Percentiles rank a stretch among this genome's conserved stretches.
Evolutionary conservation across 1,140 invertebrate species (phyloP).

Genomic region (Hirudo medicinalis): DNA sequence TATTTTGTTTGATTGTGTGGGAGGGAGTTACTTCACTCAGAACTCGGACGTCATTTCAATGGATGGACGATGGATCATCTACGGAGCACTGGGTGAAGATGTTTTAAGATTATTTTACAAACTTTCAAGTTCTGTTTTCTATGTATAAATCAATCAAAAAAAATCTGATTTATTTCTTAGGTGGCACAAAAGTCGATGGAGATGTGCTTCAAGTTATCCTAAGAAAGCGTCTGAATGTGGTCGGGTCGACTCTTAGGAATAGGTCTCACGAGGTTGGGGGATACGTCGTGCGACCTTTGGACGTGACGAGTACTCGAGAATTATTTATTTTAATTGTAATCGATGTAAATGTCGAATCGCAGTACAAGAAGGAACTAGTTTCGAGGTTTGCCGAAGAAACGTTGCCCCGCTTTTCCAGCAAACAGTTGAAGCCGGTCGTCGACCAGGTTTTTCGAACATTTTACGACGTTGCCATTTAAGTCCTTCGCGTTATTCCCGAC

Average conservation of each 20-base stretch:
- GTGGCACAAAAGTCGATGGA: slow-evolving; percentile 31
- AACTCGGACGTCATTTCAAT: slow-evolving; percentile 32
- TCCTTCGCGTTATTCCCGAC: too few species aligned
- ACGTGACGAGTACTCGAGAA: too few species aligned
- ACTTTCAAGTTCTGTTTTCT: too few species aligned
- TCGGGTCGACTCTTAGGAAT: slow-evolving; percentile 33
- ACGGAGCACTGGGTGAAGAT: slow-evolving; percentile 36
- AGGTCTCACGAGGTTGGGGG: slow-evolving; percentile 29
- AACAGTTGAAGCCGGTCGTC: not conserved
- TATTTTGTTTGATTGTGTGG: slow-evolving; percentile 39
- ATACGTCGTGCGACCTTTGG: not conserved
- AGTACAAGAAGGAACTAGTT: not conserved
- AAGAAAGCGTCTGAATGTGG: slow-evolving; percentile 32
- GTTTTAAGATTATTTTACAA: too few species aligned
- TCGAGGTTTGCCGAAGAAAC: not conserved
- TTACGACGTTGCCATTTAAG: too few species aligned
- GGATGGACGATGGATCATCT: slow-evolving; percentile 39
- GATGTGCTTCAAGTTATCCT: slow-evolving; percentile 32
- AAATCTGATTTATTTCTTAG: slow-evolving; percentile 22
- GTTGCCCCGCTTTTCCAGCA: not conserved
- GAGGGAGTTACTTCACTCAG: slow-evolving; percentile 35
- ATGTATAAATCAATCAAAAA: too few species aligned
- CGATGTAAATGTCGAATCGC: not conserved
- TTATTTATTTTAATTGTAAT: not conserved
- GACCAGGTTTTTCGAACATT: too few species aligned